Conservation (phyloP, 2,113 vertebrate genomes). For the Apodemus sylvaticus region DNA sequence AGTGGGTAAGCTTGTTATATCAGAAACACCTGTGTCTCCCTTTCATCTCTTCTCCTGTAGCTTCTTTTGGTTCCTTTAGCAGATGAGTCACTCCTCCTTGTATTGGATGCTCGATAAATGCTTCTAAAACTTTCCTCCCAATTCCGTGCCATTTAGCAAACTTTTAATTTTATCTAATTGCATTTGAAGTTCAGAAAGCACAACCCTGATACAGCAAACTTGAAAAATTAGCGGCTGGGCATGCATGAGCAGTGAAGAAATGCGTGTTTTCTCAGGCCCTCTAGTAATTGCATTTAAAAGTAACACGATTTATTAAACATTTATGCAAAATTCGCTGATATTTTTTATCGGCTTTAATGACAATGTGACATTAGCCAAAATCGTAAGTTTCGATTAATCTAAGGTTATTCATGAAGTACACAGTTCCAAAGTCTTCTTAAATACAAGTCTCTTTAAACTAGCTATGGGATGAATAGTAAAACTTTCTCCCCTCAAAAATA, state of each 20-base stretch:
- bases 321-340: constrained; percentile 53
- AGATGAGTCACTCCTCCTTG: neutral
- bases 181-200: constrained; percentile 65
- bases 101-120: constrained; percentile 33
- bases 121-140: constrained; percentile 35
- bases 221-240: constrained; percentile 72
- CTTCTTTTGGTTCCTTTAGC: neutral
- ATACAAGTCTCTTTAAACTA: constrained; percentile 34
- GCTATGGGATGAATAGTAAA: neutral
- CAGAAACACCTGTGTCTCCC: neutral
- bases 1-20: neutral
- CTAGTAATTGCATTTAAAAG: constrained; percentile 60
- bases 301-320: constrained; percentile 58
- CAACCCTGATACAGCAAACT: constrained; percentile 62
- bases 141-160: constrained; percentile 51
- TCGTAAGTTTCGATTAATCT: constrained; percentile 53
- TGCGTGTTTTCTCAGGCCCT: constrained; percentile 34
- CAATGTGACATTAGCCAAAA: constrained; percentile 50
- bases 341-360: constrained; percentile 65
- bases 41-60: neutral
- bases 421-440: neutral
- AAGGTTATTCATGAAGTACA: constrained; percentile 47
- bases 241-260: constrained; percentile 59
- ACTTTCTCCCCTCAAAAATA: constrained; percentile 10
- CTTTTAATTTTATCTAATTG: constrained; percentile 73